A percentile compares a stretch with the other conserved stretches of the same genome.
Conservation (phyloP, 2,888 invertebrate species). For the Tetrapedia diversipes region DNA sequence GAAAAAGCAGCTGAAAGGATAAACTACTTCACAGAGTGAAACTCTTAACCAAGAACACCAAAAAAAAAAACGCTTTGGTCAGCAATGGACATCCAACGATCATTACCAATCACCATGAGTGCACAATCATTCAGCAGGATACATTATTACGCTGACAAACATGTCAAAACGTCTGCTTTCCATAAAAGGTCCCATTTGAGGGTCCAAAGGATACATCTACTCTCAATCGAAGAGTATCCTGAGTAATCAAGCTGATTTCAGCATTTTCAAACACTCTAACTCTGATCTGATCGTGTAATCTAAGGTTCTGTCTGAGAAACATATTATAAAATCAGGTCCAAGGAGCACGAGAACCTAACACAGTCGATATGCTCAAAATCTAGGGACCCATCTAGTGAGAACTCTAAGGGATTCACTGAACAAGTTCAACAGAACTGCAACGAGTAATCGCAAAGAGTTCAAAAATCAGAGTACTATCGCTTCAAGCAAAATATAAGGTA, state of each 20-base stretch:
- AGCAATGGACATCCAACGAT: constrained; percentile 20
- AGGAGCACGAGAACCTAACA: too few relatives aligned
- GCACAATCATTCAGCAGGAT: background rate
- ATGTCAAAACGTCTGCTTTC: background rate
- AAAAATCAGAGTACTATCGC: too few relatives aligned
- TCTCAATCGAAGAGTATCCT: constrained; percentile 14
- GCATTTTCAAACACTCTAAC: background rate
- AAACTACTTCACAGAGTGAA: background rate
- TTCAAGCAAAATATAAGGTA: too few relatives aligned
- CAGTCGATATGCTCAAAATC: too few relatives aligned
- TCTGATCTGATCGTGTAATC: too few relatives aligned
- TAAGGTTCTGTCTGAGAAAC: too few relatives aligned
- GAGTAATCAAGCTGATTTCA: constrained; percentile 8
- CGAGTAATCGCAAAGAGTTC: too few relatives aligned
- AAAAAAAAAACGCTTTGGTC: background rate
- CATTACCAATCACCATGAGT: background rate
- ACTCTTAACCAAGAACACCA: background rate
- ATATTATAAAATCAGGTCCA: too few relatives aligned
- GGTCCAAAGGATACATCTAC: background rate
- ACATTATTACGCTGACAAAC: background rate
- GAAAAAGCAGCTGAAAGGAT: background rate
- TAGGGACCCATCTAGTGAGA: too few relatives aligned
- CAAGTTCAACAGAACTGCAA: too few relatives aligned
- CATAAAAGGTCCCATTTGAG: constrained; percentile 23
- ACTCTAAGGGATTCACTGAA: too few relatives aligned